Evolutionary conservation across 2,113 vertebrate genomes (phyloP).

Genomic region (Lamprotornis superbus): DNA sequence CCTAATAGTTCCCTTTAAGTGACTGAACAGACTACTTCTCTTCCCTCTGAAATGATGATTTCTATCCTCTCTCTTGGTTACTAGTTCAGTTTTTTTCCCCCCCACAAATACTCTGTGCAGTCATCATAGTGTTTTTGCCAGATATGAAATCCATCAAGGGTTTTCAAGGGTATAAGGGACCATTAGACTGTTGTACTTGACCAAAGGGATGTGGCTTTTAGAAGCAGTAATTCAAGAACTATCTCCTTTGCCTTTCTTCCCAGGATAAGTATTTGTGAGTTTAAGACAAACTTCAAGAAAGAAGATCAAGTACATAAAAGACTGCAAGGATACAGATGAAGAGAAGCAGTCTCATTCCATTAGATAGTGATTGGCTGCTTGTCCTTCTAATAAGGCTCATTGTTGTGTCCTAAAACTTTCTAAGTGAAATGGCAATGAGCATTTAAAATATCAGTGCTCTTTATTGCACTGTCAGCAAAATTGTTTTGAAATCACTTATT

Average conservation of each 20-base stretch:
- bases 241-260: neutral
- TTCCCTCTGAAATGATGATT: neutral
- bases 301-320: neutral
- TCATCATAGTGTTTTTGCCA: neutral
- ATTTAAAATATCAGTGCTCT: neutral
- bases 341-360: neutral
- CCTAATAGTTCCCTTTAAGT: neutral
- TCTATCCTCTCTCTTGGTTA: neutral
- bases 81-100: too few relatives aligned
- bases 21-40: neutral
- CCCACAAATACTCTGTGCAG: neutral
- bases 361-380: neutral
- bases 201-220: neutral
- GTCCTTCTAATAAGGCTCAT: neutral
- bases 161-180: neutral
- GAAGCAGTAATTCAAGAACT: neutral
- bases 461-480: neutral
- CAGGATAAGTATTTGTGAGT: neutral
- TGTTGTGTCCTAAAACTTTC: neutral
- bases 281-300: neutral
- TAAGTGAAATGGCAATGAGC: neutral
- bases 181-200: neutral
- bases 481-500: neutral
- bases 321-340: neutral
- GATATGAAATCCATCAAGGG: neutral